Evolutionary conservation across 2,888 invertebrate species (phyloP).

Genomic region (Lasiommata megera): DNA sequence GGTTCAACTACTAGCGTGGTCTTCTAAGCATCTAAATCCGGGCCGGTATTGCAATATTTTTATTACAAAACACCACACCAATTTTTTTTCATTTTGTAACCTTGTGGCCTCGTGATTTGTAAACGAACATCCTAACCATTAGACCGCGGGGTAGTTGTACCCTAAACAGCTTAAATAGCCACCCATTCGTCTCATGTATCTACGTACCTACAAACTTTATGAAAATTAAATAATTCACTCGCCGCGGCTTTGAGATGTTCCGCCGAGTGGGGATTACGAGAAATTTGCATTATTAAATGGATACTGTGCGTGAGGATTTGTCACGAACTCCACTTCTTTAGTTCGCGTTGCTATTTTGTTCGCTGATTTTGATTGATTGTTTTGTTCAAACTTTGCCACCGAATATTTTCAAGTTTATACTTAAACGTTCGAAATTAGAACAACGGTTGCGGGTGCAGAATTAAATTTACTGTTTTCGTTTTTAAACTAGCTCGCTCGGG

Average conservation of each 20-base stretch:
- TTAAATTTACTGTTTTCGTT: slow-evolving; percentile 8
- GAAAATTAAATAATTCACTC: slow-evolving; percentile 81
- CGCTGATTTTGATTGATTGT: slow-evolving; percentile 55
- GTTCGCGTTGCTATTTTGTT: slow-evolving; percentile 44
- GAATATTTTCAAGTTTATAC: slow-evolving; percentile 15
- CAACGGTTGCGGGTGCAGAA: slow-evolving; percentile 3
- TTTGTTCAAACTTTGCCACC: slow-evolving; percentile 33
- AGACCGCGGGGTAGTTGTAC: too few species aligned
- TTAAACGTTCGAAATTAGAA: slow-evolving; percentile 21
- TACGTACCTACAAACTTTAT: slow-evolving; percentile 45
- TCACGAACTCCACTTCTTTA: slow-evolving; percentile 59
- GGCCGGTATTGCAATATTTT: too few species aligned
- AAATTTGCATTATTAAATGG: slow-evolving; percentile 81
- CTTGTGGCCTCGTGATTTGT: too few species aligned
- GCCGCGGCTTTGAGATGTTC: slow-evolving; percentile 53
- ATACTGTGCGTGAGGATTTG: slow-evolving; percentile 76
- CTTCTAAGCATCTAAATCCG: too few species aligned
- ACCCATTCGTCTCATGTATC: not conserved
- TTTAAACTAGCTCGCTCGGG: not conserved
- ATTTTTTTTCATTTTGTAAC: too few species aligned
- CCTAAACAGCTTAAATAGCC: too few species aligned
- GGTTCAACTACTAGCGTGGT: too few species aligned
- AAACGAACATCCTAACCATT: too few species aligned
- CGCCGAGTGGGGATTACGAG: slow-evolving; percentile 72
- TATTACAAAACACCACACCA: too few species aligned